Conservation (phyloP, 2,113 vertebrate genomes). For the Mandrillus leucophaeus region DNA sequence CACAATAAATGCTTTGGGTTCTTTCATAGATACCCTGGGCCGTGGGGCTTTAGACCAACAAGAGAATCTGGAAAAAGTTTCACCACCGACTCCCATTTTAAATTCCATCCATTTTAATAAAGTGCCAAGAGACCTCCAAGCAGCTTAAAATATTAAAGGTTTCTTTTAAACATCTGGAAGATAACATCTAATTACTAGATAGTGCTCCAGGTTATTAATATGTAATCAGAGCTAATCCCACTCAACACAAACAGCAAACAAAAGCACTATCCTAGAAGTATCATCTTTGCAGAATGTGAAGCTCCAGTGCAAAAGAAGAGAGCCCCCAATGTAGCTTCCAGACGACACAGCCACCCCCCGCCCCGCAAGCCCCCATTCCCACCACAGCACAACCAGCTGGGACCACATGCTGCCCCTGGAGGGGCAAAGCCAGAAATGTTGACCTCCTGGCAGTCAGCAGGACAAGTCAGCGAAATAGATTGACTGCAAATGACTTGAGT, state of each 20-base stretch:
- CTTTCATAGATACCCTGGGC: constrained; percentile 53
- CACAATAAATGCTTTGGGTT: constrained; percentile 66
- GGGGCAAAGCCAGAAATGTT: neutral
- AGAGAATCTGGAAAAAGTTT: neutral
- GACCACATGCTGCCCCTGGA: constrained; percentile 53
- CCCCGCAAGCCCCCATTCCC: neutral
- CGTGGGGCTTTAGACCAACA: neutral
- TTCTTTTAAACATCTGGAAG: constrained; percentile 75
- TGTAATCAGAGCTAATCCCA: constrained; percentile 75
- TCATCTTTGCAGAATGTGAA: neutral
- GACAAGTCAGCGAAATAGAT: constrained; percentile 41
- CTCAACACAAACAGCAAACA: constrained; percentile 56
- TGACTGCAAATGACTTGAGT: constrained; percentile 48
- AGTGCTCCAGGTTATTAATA: constrained; percentile 69
- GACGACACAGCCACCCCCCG: neutral
- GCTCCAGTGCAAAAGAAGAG: neutral
- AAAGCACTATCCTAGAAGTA: neutral
- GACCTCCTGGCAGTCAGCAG: neutral
- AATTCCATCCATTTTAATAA: constrained; percentile 57
- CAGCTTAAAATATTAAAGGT: constrained; percentile 76
- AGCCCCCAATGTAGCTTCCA: neutral
- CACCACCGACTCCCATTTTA: neutral
- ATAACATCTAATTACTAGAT: constrained; percentile 72
- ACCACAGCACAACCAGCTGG: constrained; percentile 53
- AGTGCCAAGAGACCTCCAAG: constrained; percentile 37